A percentile compares a stretch with the other conserved stretches of the same genome.
Conservation (phyloP, 1,140 invertebrate genomes). For the Psilanteris sp. region DNA sequence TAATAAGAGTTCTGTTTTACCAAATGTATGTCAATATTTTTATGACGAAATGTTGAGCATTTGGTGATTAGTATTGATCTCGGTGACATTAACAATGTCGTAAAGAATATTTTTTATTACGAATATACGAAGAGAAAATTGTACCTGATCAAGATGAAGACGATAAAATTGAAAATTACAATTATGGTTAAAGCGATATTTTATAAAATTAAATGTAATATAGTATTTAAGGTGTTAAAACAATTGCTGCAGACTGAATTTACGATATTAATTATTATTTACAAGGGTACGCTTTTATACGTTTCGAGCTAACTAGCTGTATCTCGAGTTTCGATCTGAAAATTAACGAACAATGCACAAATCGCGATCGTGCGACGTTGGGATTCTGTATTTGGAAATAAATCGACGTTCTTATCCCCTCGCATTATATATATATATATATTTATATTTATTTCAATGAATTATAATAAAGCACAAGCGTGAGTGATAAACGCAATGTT, state of each 20-base stretch:
- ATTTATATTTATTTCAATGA: slow-evolving; percentile 16
- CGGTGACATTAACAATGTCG: too few relatives aligned
- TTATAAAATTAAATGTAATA: slow-evolving; percentile 21
- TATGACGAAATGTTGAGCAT: slow-evolving; percentile 8
- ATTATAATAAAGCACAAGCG: slow-evolving; percentile 14
- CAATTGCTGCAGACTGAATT: slow-evolving; percentile 9
- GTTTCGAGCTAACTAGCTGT: neutral
- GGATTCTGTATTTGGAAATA: neutral
- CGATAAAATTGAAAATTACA: slow-evolving; percentile 9
- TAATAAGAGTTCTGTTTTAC: slow-evolving; percentile 1
- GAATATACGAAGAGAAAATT: slow-evolving; percentile 8
- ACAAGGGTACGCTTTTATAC: slow-evolving; percentile 2
- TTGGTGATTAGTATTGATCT: neutral
- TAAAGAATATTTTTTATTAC: neutral
- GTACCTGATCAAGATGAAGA: slow-evolving; percentile 16
- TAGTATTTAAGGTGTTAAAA: slow-evolving; percentile 11
- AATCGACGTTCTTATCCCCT: slow-evolving; percentile 22
- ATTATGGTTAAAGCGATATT: slow-evolving; percentile 5
- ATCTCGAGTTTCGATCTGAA: slow-evolving; percentile 12
- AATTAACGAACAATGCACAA: neutral
- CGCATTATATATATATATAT: neutral
- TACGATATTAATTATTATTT: slow-evolving; percentile 12
- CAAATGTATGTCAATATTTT: slow-evolving; percentile 10
- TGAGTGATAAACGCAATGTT: neutral
- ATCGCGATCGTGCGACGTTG: neutral